Evolutionary conservation across 2,888 invertebrate genomes (phyloP).

Genomic region (Exocentrus adspersus): DNA sequence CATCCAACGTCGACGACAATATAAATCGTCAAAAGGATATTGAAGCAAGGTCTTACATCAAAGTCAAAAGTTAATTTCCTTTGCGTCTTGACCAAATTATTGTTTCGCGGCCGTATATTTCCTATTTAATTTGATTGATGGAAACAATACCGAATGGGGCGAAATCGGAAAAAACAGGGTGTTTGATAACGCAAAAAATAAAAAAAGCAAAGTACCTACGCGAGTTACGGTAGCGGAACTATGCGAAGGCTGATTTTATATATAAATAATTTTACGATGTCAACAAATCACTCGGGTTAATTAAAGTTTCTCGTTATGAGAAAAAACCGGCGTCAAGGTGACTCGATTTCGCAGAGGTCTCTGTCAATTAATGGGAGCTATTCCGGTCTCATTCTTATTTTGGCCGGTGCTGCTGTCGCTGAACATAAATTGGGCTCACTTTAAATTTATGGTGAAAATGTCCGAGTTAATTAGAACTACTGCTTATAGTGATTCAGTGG

Average conservation of each 20-base stretch:
- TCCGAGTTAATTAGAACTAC: constrained; percentile 59
- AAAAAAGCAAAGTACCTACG: no score
- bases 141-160: constrained; percentile 32
- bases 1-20: constrained; percentile 33
- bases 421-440: constrained; percentile 55
- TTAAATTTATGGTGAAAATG: constrained; percentile 58
- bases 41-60: constrained; percentile 57
- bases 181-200: no score
- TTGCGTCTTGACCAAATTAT: constrained; percentile 59
- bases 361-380: constrained; percentile 57
- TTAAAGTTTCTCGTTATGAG: constrained; percentile 27
- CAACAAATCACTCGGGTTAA: constrained; percentile 31
- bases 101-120: constrained; percentile 57
- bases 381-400: constrained; percentile 56
- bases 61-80: constrained; percentile 62
- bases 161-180: background rate
- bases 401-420: constrained; percentile 50
- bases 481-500: constrained; percentile 49
- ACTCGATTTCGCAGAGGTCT: constrained; percentile 33
- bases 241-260: constrained; percentile 9
- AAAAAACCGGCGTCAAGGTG: constrained; percentile 30
- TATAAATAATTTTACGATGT: constrained; percentile 23
- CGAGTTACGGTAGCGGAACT: no score
- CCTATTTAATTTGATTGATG: constrained; percentile 56
- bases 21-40: constrained; percentile 44